Base-by-base conservation (phyloP, 2,888 invertebrate species). In the Branchipolynoe longqiensis region DNA sequence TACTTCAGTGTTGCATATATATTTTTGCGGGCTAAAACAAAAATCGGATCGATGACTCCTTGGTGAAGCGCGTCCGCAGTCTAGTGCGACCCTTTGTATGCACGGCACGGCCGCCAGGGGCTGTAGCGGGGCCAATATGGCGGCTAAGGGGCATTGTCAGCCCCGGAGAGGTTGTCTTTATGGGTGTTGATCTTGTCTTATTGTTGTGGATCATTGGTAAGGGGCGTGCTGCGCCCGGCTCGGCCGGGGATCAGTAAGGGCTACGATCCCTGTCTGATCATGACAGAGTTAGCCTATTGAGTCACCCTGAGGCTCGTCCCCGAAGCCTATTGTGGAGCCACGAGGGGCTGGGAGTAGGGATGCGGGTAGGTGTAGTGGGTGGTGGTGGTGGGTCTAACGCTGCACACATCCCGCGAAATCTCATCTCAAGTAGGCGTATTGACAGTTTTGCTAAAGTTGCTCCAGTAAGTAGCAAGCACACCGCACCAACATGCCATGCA, bases 131-230 rank as follows among this genome's bases (percentile, higher is more conserved):
- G 62, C 62, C 62, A 62, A 62, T 62, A 62, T 62, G 62, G 62
- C 62, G 62, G 38, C 33, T 69, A 69, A 69, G 25, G 69, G 36
- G 36, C 38, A 69, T 69, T 78, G 78, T 78, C 31, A 31, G 54
- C 25, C 78, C 31, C 14, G 28, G 3, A 28, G 48, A 48, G 78
- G 78, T 31, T 78, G 78, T 78, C 48, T 78, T 78, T 78, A 78
- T 78, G 41, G 78, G 78, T 48, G 73, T 33, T 78, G 48, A 78
- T 78, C 78, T 78, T 41, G 48, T 54, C 78, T 78, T 54, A 78
- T 78, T 78, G 78, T 78, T 33, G 78, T 78, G 78, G 78, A 78
- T 78, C 48, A 78, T 78, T 41, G 78, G 78, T 48, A 33, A 54
- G 41, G 28, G 78, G 54, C 78, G 78, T 78, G 78, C 78, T 33